Conservation (phyloP, 2,797 vertebrate species). For the Onychomys arenicola region DNA sequence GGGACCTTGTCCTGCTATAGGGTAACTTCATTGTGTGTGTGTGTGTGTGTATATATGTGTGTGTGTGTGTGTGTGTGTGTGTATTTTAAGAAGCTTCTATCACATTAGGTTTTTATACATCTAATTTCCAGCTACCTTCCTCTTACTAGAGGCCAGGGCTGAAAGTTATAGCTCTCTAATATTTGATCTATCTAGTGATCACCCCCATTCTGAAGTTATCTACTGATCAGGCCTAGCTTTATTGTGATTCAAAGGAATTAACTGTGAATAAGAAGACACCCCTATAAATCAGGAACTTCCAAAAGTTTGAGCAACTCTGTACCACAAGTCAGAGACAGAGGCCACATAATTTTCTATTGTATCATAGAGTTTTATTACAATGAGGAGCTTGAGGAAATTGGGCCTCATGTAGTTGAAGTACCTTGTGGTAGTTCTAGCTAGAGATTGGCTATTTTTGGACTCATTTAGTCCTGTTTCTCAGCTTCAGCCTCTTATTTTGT, state of each 20-base stretch:
- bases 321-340: background rate
- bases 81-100: too few species aligned
- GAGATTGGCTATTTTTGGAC: background rate
- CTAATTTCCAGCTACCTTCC: background rate
- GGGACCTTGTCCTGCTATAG: background rate
- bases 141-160: background rate
- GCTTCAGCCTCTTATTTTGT: background rate
- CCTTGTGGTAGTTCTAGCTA: background rate
- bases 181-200: background rate
- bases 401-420: background rate
- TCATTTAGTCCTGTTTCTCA: background rate
- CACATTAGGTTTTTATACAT: background rate
- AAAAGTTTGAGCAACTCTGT: background rate
- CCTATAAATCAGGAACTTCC: background rate
- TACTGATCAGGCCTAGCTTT: background rate
- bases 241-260: background rate
- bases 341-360: background rate
- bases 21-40: background rate
- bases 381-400: background rate
- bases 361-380: background rate
- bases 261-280: background rate
- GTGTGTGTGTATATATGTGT: background rate
- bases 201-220: background rate
- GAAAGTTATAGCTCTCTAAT: background rate
- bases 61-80: background rate